Evolutionary conservation across 2,888 invertebrate genomes (phyloP).

Genomic region (Hermodice carunculata): DNA sequence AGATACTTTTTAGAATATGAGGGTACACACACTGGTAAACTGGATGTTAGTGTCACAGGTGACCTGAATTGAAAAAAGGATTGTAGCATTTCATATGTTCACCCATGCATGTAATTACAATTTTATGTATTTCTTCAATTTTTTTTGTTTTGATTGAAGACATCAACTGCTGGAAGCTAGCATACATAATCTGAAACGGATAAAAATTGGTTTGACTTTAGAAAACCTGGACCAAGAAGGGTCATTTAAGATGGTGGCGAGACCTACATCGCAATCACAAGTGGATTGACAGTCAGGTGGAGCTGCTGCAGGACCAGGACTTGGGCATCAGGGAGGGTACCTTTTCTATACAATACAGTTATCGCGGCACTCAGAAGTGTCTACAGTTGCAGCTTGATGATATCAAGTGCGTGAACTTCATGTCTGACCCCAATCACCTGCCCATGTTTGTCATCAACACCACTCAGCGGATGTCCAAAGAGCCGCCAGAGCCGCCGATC

Average conservation of each 20-base stretch:
- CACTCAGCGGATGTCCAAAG: conserved; percentile 74
- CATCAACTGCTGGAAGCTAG: no score
- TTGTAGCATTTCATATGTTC: no score
- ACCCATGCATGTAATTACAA: no score
- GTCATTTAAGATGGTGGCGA: conserved; percentile 69
- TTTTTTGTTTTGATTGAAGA: no score
- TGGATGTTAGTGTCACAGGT: no score
- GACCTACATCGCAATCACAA: conserved; percentile 32
- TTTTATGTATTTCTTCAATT: no score
- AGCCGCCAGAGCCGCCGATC: conserved; percentile 72
- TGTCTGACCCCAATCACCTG: neutral
- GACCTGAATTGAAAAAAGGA: no score
- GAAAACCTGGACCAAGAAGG: conserved; percentile 77
- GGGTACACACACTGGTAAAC: no score
- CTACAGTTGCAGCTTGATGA: conserved; percentile 11
- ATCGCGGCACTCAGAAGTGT: conserved; percentile 37
- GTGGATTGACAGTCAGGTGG: conserved; percentile 76
- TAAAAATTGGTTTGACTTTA: no score
- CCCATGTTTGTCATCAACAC: conserved; percentile 83
- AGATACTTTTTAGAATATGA: no score
- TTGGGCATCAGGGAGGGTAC: conserved; percentile 81
- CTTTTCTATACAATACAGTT: conserved; percentile 72
- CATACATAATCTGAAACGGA: no score
- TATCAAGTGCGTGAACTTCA: neutral
- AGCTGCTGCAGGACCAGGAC: conserved; percentile 69